These are phyloP conservation scores for Calonectris borealis DNA, from an alignment of 2,113 vertebrate genomes.

Conservation along the genomic window DNA sequence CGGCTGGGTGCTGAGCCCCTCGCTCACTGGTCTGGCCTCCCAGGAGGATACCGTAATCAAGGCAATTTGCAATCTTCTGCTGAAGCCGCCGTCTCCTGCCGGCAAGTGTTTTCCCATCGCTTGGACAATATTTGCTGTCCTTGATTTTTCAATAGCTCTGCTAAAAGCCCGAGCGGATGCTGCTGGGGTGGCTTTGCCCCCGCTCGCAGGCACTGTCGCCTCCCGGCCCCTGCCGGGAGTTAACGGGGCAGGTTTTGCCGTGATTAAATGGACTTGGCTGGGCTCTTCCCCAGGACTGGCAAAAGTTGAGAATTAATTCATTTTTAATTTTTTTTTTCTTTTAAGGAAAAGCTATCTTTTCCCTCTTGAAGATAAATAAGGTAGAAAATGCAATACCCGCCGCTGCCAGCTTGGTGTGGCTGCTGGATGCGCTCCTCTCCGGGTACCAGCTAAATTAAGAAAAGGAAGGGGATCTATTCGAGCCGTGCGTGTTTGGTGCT, in stretches of 20 bases:
- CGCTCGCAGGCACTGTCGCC: fast-evolving
- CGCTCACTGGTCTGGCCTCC: fast-evolving
- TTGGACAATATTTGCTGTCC: neutral
- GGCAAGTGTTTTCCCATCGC: neutral
- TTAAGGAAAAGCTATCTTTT: neutral
- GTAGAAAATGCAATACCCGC: neutral
- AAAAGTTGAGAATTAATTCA: neutral
- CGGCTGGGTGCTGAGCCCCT: neutral
- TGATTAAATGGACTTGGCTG: neutral
- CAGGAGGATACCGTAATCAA: neutral
- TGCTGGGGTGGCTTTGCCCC: neutral
- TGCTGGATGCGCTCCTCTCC: neutral
- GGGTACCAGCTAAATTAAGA: neutral
- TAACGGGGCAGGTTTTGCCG: neutral
- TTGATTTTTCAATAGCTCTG: neutral
- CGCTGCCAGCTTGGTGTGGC: neutral
- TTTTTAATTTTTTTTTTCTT: neutral
- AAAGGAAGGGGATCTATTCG: neutral
- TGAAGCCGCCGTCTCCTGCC: neutral
- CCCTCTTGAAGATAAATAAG: neutral
- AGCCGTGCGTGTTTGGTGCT: neutral
- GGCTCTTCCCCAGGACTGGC: neutral
- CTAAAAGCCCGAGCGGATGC: neutral
- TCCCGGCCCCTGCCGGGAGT: neutral
- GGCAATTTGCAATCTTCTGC: neutral